Evolutionary conservation across 2,113 vertebrate species (phyloP).

Genomic region (Saccopteryx bilineata): DNA sequence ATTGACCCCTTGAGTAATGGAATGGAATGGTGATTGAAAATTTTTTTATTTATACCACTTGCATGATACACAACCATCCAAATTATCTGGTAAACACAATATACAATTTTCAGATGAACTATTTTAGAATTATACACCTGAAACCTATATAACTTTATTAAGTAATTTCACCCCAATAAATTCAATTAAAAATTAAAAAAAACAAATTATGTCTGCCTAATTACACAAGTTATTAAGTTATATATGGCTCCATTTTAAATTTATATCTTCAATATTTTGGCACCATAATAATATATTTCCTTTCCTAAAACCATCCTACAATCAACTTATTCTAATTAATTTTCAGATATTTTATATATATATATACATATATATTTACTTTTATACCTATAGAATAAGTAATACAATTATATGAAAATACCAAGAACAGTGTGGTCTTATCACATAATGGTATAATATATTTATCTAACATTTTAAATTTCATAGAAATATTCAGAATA

Average conservation of each 20-base stretch:
- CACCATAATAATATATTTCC: neutral
- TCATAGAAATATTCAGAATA: neutral
- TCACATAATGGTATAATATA: neutral
- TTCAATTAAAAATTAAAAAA: neutral
- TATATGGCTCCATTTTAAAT: neutral
- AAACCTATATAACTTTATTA: neutral
- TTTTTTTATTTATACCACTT: neutral
- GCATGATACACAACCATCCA: conserved; percentile 48
- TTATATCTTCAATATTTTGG: neutral
- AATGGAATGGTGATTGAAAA: neutral
- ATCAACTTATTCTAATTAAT: conserved; percentile 58
- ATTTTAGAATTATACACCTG: neutral
- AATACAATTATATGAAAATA: conserved; percentile 26
- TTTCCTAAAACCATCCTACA: conserved; percentile 43
- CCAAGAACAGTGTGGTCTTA: neutral
- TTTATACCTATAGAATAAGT: neutral
- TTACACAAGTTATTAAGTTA: neutral
- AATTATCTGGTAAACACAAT: neutral
- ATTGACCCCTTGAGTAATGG: neutral
- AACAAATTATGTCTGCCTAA: conserved; percentile 15
- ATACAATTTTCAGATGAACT: neutral
- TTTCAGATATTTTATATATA: neutral
- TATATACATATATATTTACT: neutral
- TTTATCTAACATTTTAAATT: conserved; percentile 19
- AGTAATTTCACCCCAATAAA: neutral